Conservation (phyloP, 2,888 invertebrate species). For the Peribatodes rhomboidaria region DNA sequence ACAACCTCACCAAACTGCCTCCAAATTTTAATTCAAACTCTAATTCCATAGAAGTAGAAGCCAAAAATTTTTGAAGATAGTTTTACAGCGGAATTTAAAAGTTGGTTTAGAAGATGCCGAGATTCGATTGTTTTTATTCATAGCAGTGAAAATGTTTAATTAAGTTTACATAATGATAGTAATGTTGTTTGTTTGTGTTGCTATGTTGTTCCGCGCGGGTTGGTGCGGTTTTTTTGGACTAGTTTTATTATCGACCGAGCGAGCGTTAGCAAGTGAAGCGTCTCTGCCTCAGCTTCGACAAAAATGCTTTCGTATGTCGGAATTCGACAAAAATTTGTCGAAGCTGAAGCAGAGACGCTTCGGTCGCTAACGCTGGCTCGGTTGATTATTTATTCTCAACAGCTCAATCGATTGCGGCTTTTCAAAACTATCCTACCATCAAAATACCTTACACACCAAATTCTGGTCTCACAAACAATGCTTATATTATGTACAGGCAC, state of each 20-base stretch:
- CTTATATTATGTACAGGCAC: not conserved
- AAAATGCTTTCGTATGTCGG: too few species aligned
- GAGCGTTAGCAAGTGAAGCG: too few species aligned
- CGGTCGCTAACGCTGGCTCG: too few species aligned
- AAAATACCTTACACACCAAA: too few species aligned
- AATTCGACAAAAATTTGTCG: too few species aligned
- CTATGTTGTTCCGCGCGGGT: slow-evolving; percentile 36
- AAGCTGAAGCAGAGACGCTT: too few species aligned
- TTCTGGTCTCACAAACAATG: too few species aligned
- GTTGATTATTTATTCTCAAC: too few species aligned
- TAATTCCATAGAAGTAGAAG: slow-evolving; percentile 34
- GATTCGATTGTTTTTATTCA: slow-evolving; percentile 82
- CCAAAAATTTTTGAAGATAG: not conserved
- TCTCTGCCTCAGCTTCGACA: too few species aligned
- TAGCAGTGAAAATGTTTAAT: slow-evolving; percentile 80
- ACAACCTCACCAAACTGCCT: not conserved
- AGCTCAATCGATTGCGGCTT: too few species aligned
- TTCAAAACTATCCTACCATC: too few species aligned
- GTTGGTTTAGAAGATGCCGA: slow-evolving; percentile 59
- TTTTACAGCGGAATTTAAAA: slow-evolving; percentile 20
- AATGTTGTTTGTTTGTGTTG: slow-evolving; percentile 44
- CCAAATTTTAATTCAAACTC: slow-evolving; percentile 45
- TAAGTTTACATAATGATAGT: slow-evolving; percentile 69
- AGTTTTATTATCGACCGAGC: not conserved
- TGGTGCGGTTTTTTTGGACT: slow-evolving; percentile 9